Evolutionary conservation across 2,888 invertebrate genomes (phyloP).

Genomic region (Agriotes lineatus): DNA sequence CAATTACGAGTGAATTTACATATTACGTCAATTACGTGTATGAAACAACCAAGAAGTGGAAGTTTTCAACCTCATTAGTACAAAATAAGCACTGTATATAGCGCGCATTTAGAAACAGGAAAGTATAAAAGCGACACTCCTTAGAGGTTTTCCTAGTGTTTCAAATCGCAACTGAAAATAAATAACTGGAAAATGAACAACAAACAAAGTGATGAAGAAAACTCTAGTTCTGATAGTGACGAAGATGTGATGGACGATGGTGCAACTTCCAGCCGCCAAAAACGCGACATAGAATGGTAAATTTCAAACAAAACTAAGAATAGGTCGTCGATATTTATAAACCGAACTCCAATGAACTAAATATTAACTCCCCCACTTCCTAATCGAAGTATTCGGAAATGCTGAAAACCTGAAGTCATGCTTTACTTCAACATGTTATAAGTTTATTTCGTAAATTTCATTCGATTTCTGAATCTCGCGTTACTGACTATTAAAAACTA

Average conservation of each 20-base stretch:
- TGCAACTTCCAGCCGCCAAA: slow-evolving; percentile 30
- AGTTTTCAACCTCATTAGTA: background rate
- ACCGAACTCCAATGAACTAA: background rate
- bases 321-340: slow-evolving; percentile 26
- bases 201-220: slow-evolving; percentile 27
- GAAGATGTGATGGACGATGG: slow-evolving; percentile 32
- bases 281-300: slow-evolving; percentile 38
- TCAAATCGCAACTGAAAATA: background rate
- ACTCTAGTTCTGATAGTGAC: slow-evolving; percentile 44
- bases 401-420: background rate
- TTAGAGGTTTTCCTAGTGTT: no score
- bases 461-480: no score
- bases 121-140: no score
- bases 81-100: background rate
- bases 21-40: slow-evolving; percentile 1
- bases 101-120: no score
- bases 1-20: background rate
- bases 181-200: background rate
- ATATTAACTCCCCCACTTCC: slow-evolving; percentile 8
- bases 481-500: no score
- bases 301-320: slow-evolving; percentile 26
- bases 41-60: background rate
- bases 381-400: slow-evolving; percentile 5
- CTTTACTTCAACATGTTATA: no score
- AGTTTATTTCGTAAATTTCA: no score